phyloP scores from a whole-genome alignment of 2,797 vertebrate species.

The Antennarius maculatus region DNA sequence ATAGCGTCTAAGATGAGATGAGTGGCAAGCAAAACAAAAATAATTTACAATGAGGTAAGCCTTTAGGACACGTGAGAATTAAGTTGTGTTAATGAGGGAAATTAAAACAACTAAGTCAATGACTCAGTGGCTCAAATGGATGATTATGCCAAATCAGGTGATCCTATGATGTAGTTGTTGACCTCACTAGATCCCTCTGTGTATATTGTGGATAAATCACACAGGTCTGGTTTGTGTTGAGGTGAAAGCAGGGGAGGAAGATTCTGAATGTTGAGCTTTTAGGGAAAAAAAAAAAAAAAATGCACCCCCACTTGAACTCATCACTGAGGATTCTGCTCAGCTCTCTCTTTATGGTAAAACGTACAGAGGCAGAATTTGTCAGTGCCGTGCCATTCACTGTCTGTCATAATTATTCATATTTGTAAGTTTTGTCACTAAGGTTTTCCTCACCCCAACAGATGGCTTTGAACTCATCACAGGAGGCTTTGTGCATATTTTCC shows the following conservation, averaged over 20 bases:
- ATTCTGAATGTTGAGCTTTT: conserved; percentile 21
- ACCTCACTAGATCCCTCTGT: conserved; percentile 6
- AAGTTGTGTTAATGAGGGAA: conserved; percentile 47
- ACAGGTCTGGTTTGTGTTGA: conserved; percentile 14
- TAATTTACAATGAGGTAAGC: conserved; percentile 35
- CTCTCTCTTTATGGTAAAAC: conserved; percentile 34
- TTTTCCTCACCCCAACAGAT: conserved; percentile 39
- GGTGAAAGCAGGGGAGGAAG: conserved; percentile 12
- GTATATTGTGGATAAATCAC: conserved; percentile 14
- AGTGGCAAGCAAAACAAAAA: conserved; percentile 19
- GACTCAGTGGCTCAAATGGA: conserved; percentile 17
- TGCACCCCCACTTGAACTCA: conserved; percentile 23
- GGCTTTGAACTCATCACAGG: conserved; percentile 55
- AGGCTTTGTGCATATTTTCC: conserved; percentile 49
- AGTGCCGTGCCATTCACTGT: conserved; percentile 5
- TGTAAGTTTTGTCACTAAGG: conserved; percentile 47
- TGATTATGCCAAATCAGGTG: background rate
- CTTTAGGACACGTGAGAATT: conserved; percentile 14
- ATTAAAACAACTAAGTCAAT: conserved; percentile 30
- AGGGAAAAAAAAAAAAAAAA: conserved; percentile 14
- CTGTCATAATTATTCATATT: conserved; percentile 44
- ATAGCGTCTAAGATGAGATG: conserved; percentile 18
- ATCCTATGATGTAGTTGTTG: conserved; percentile 1
- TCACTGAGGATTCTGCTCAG: conserved; percentile 25
- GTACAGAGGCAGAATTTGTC: conserved; percentile 25